Percentiles rank a stretch among this genome's conserved stretches.
These are phyloP conservation scores for Columba livia DNA, from an alignment of 2,113 vertebrate genomes.

Conservation along the genomic window DNA sequence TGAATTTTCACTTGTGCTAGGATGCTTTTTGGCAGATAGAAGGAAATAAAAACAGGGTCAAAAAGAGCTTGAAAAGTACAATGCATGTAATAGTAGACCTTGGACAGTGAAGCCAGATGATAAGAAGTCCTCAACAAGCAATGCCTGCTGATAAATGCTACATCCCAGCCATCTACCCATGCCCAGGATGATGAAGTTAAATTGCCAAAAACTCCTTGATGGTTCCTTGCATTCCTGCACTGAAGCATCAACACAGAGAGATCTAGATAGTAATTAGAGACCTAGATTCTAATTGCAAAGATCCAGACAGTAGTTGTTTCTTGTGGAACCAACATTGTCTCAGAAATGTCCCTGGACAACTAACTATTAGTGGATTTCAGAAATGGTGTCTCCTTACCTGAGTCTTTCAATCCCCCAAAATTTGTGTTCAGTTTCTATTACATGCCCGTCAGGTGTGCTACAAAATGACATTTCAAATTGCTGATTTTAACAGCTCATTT, in stretches of 20 bases:
- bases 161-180: not conserved
- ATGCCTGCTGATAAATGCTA: not conserved
- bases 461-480: not conserved
- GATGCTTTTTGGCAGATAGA: not conserved
- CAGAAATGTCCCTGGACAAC: not conserved
- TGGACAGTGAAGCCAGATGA: not conserved
- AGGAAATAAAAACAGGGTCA: rapidly evolving
- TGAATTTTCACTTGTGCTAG: not conserved
- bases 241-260: not conserved
- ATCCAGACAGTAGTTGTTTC: not conserved
- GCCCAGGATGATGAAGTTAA: not conserved
- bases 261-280: not conserved
- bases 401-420: not conserved
- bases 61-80: not conserved
- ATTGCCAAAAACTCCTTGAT: not conserved
- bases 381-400: not conserved
- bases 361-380: not conserved
- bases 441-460: not conserved
- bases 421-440: not conserved
- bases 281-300: not conserved
- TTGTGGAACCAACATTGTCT: not conserved
- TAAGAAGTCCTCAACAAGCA: not conserved
- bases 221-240: not conserved
- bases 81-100: not conserved
- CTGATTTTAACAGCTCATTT: not conserved